Evolutionary conservation across 2,797 vertebrate genomes (phyloP).

Genomic region (Enteromius trimaculatus): DNA sequence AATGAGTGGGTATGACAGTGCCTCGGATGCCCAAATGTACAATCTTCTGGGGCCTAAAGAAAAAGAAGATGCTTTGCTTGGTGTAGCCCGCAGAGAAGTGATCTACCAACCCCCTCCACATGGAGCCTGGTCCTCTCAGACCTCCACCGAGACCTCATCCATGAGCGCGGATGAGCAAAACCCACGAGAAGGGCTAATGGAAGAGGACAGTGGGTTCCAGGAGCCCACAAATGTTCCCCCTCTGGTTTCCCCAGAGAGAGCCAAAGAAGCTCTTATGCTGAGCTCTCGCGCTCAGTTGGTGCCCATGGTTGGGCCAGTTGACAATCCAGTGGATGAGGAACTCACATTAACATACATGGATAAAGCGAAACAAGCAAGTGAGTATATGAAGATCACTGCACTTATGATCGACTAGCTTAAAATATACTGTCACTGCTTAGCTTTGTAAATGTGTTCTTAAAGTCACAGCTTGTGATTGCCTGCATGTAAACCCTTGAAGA

Average conservation of each 20-base stretch:
- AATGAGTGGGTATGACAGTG: slow-evolving; percentile 92
- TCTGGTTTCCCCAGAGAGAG: slow-evolving; percentile 83
- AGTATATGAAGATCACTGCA: slow-evolving; percentile 73
- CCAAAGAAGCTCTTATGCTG: slow-evolving; percentile 82
- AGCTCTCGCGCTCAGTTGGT: slow-evolving; percentile 87
- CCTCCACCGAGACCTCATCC: slow-evolving; percentile 82
- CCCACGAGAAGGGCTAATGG: slow-evolving; percentile 71
- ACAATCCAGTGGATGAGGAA: slow-evolving; percentile 91
- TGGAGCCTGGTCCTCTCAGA: slow-evolving; percentile 80
- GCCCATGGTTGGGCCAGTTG: slow-evolving; percentile 96
- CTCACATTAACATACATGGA: slow-evolving; percentile 91
- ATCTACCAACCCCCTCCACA: slow-evolving; percentile 75
- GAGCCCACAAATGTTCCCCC: slow-evolving; percentile 71
- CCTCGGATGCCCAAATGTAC: slow-evolving; percentile 79
- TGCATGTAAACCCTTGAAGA: slow-evolving; percentile 56
- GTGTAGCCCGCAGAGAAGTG: slow-evolving; percentile 80
- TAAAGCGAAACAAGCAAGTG: slow-evolving; percentile 98
- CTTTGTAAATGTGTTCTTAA: slow-evolving; percentile 40
- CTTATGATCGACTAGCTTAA: neutral
- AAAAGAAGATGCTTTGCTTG: slow-evolving; percentile 59
- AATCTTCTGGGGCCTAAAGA: slow-evolving; percentile 60
- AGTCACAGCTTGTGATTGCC: slow-evolving; percentile 30
- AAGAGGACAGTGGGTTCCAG: slow-evolving; percentile 80
- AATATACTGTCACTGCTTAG: neutral
- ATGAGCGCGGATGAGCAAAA: slow-evolving; percentile 81